These are phyloP conservation scores for Pseudobourletiella spinata DNA, from an alignment of 1,140 invertebrate species.

Conservation along the genomic window DNA sequence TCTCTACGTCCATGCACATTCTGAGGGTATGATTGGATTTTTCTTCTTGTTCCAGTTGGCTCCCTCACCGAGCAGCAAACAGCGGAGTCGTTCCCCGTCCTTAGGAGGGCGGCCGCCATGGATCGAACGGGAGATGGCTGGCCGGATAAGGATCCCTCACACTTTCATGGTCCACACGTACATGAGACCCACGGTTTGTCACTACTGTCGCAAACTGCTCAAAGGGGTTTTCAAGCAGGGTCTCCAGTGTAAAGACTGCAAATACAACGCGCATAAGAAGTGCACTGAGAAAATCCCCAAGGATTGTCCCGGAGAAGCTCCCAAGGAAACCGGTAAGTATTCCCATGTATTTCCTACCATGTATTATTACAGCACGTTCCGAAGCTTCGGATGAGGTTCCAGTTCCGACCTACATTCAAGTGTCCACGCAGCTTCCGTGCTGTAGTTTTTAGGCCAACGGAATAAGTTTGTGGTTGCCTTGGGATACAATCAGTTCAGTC, in stretches of 20 bases:
- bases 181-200: constrained; percentile 89
- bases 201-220: constrained; percentile 88
- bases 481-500: too few relatives aligned
- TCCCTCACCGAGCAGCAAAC: constrained; percentile 31
- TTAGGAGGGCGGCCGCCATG: constrained; percentile 59
- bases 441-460: too few relatives aligned
- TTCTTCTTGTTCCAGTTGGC: constrained; percentile 30
- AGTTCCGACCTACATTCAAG: too few relatives aligned
- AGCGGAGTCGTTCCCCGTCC: constrained; percentile 60
- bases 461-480: too few relatives aligned
- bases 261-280: constrained; percentile 96
- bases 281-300: constrained; percentile 89
- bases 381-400: too few relatives aligned
- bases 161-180: constrained; percentile 72
- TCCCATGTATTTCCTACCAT: too few relatives aligned
- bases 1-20: too few relatives aligned
- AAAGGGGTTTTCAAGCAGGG: constrained; percentile 95
- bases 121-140: constrained; percentile 62
- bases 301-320: constrained; percentile 82
- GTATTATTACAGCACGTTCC: too few relatives aligned
- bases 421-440: too few relatives aligned
- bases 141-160: constrained; percentile 76
- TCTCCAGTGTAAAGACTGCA: constrained; percentile 94
- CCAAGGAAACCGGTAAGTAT: constrained; percentile 41
- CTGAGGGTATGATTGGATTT: too few relatives aligned